Evolutionary conservation across 1,140 invertebrate genomes (phyloP).

Genomic region (Grapholita molesta): DNA sequence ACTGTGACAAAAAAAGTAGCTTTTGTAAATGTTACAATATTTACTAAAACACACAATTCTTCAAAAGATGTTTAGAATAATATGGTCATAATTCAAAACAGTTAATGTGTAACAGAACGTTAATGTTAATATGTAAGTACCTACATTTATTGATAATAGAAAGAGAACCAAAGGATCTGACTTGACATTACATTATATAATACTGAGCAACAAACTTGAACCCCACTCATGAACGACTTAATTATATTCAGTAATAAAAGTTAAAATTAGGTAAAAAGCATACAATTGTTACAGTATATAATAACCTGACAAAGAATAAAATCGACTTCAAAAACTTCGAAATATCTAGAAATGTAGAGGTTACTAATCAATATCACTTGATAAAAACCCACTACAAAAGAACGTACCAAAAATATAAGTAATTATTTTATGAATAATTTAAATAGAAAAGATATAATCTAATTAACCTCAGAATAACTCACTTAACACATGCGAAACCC

Average conservation of each 20-base stretch:
- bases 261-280: neutral
- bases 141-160: no score
- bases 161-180: neutral
- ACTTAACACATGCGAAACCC: neutral
- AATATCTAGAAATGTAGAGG: neutral
- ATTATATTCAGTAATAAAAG: neutral
- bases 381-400: neutral
- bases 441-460: neutral
- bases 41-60: neutral
- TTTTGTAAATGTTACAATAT: neutral
- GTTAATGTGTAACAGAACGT: neutral
- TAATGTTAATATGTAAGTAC: neutral
- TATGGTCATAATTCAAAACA: no score
- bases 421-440: neutral
- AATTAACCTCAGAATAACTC: neutral
- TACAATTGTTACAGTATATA: neutral
- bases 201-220: neutral
- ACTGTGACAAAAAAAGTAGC: constrained; percentile 34
- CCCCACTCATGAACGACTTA: neutral
- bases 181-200: neutral
- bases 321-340: neutral
- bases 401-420: neutral
- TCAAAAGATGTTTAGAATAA: no score
- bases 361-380: neutral
- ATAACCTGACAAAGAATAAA: neutral